Base-by-base conservation (phyloP, 23 tunicate genomes). In the Botrylloides violaceus region DNA sequence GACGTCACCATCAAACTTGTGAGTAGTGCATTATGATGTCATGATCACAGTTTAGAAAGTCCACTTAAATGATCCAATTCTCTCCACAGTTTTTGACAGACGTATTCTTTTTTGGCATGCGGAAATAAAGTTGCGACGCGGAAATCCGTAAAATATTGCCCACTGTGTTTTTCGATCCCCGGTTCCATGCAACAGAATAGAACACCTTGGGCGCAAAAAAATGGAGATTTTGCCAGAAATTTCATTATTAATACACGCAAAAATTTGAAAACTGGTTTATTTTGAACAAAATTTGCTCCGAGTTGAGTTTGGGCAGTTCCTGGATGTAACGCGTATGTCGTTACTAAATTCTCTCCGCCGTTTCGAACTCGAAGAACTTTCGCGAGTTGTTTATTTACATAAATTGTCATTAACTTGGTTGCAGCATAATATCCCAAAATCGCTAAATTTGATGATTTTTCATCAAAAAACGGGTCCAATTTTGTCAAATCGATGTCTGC, bases 301-400 rank as follows among this genome's bases (percentile, higher is more conserved):
- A 68, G 58, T 3, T 31, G 3, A 20, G 2, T 30, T 5, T 43
- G 57, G 27, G 37, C 58, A 19, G 74, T 68, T 4, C 74, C 74
- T 34, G 74, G 74, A 36, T 68, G 74, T 9, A 68, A 20, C 4
- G 74, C 74, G 74, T 68, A 68, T 0, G 74, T 36, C 18, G 74
- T 68, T 19, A 68, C 36, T 19, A 24, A 53, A 37, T 22, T 36
- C n/a, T 28, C 36, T 37, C 47, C 59, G 19, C 49, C 31, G 37
- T 64, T 31, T 21, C 32, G 22, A 0, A 23, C 37, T n/a, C 70
- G 15, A 53, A 68, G 28, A 0, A 26, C 49, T 18, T 39, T 19
- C 12, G 35, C 36, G 1, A 68, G 47, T 39, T 68, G 56, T 9
- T 55, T 39, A 0, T 21, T 68, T 20, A 68, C 7, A 28, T 68